phyloP scores from a whole-genome alignment of 1,140 invertebrate species.

The Scylla paramamosain region DNA sequence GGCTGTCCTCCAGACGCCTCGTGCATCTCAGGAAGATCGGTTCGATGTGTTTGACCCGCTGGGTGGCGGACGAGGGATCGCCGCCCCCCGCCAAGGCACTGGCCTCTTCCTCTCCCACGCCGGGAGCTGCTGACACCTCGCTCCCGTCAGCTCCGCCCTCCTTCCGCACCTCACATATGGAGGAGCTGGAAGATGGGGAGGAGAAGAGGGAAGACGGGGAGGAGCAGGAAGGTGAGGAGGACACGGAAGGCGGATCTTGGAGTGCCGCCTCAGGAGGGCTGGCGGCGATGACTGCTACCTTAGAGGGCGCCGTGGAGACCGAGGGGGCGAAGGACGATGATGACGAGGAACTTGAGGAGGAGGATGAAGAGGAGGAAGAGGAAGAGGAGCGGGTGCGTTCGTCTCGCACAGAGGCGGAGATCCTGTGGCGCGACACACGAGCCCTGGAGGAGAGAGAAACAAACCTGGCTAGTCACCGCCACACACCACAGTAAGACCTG shows the following conservation, averaged over 20 bases:
- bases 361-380: neutral
- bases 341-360: neutral
- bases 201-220: conserved; percentile 67
- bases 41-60: conserved; percentile 35
- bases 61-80: conserved; percentile 15
- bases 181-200: conserved; percentile 66
- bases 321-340: conserved; percentile 38
- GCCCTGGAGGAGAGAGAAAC: conserved; percentile 50
- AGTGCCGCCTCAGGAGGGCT: neutral
- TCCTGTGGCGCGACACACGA: conserved; percentile 64
- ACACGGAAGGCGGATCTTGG: conserved; percentile 40
- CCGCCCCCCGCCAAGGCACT: conserved; percentile 52
- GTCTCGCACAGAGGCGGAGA: conserved; percentile 55
- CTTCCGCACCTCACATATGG: conserved; percentile 40
- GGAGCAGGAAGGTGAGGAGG: conserved; percentile 63
- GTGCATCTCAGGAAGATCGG: conserved; percentile 67
- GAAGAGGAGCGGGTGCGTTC: conserved; percentile 44
- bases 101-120: conserved; percentile 44
- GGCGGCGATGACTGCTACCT: conserved; percentile 57
- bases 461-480: neutral
- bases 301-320: conserved; percentile 38
- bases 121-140: neutral
- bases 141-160: neutral
- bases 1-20: conserved; percentile 51
- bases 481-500: conserved; percentile 36